Base-by-base conservation (phyloP, 35 echinoderm and acorn worm genomes). In the Diadema setosum region DNA sequence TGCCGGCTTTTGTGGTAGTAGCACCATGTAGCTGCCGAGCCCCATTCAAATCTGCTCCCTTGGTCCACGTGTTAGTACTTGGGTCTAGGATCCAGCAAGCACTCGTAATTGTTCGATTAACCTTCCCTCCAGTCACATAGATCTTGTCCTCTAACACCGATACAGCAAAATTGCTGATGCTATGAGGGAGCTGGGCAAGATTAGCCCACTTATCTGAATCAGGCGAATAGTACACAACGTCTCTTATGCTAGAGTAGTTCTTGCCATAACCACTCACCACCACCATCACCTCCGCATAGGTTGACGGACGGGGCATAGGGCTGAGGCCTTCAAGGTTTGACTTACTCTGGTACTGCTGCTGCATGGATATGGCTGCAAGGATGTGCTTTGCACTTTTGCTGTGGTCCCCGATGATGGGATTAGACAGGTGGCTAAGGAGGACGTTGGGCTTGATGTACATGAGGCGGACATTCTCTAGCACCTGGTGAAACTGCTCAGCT, bases 271-370 rank as follows among this genome's bases (percentile, higher is more conserved):
- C 92, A 42, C 92, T 87, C 0, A 90, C 82, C 0, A 94, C 70
- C 0, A 89, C 92, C 82, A 94, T 89, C 39, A 94, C 83, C n/a
- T 94, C 92, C 11, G 81, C 42, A 73, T 81, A 90, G 14, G 92
- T 94, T 5, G 82, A 94, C 29, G 56, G 36, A 16, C 92, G 87
- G 17, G 92, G 92, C 30, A 70, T 90, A 3, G 39, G 36, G 30
- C 45, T 50, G 9, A 24, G 40, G n/a, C 21, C 48, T 11, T 26
- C 42, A 36, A 35, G 39, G 3, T 39, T 80, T 39, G 56, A 21
- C 45, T 25, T 60, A 31, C 82, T 45, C 27, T 75, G 61, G 45
- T 52, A 63, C 20, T 34, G 65, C 43, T 90, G 69, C 40, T 94
- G 92, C 8, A 25, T 45, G n/a, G 35, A 59, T 29, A 89, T 85